Percentiles rank a stretch among this genome's conserved stretches.
phyloP scores from a whole-genome alignment of 2,888 invertebrate genomes.

The Tortricodes alternella region DNA sequence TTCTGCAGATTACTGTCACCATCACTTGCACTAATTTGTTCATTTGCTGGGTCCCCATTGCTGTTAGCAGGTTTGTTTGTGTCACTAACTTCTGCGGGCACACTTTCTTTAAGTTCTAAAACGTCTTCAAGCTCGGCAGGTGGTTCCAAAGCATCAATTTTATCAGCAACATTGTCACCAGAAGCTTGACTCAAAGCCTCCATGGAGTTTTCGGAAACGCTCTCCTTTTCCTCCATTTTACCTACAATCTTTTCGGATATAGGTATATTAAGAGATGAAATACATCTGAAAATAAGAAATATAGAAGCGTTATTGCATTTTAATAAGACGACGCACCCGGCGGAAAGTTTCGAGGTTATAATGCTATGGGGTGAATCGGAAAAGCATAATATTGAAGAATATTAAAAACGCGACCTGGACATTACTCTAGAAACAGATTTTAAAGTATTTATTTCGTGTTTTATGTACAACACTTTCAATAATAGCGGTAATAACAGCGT shows the following conservation, averaged over 20 bases:
- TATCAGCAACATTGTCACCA: slow-evolving; percentile 33
- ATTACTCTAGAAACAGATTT: neutral
- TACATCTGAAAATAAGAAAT: slow-evolving; percentile 59
- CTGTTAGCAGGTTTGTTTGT: slow-evolving; percentile 21
- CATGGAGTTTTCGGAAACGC: slow-evolving; percentile 47
- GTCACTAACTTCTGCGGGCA: slow-evolving; percentile 37
- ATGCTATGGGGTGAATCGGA: slow-evolving; percentile 37
- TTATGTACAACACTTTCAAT: neutral
- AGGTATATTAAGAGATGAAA: slow-evolving; percentile 39
- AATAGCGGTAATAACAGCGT: slow-evolving; percentile 23
- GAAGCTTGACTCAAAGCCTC: slow-evolving; percentile 40
- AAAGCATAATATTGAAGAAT: neutral
- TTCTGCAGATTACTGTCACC: slow-evolving; percentile 55
- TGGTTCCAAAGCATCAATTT: neutral
- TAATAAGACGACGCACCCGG: slow-evolving; percentile 55
- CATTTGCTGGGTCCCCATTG: slow-evolving; percentile 38
- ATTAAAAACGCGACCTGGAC: neutral
- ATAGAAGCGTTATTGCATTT: slow-evolving; percentile 9
- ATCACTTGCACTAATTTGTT: slow-evolving; percentile 34
- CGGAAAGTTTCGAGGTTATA: slow-evolving; percentile 69
- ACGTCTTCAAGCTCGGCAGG: slow-evolving; percentile 8
- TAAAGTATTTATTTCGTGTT: neutral
- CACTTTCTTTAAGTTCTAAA: slow-evolving; percentile 30
- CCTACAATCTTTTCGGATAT: slow-evolving; percentile 52
- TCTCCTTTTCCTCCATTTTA: slow-evolving; percentile 70